Evolutionary conservation across 1,140 invertebrate genomes (phyloP), one percentile per base, ranked within the genome.

Genomic region (Bombus ignitus): DNA sequence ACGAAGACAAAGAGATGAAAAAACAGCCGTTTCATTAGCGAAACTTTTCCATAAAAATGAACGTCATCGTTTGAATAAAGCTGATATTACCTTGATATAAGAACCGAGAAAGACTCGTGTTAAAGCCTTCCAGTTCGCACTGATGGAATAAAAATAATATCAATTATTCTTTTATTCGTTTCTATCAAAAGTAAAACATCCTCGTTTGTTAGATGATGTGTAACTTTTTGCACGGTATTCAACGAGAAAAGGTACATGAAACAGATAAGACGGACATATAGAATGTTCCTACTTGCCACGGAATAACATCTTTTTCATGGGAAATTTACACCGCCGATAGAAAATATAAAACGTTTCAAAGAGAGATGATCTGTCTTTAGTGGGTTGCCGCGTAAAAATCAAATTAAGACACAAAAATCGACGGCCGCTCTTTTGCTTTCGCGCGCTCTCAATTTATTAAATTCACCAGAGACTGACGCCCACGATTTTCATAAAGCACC

Each of bases 401-500:
- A 25, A 76, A 76, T 83, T 76, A 39, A 75, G 28, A 76, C 8
- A 5, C 35, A 37, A 76, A 76, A 76, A 68, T 57, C 3, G 4
- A 37, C 66, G 1, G 42, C 37, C 3, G 15, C 10, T 35, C 53
- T 73, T 47, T 73, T 28, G 25, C 37, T 25, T 87, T 35, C n/a
- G 15, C 15, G 37, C 72, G 42, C 25, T 62, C 32, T 18, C 8
- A 44, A n/a, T 82, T 22, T 57, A 80, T 76, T 87, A 88, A 87
- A 68, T 75, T 37, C 57, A 18, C 10, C n/a, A 18, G 44, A 25
- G 35, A 28, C 39, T 37, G 62, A 37, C 80, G 81, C 28, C 59
- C 32, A 68, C 62, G 76, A 85, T 81, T 88, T 85, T 85, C 78
- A 62, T 81, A 81, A 42, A 82, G 62, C 42, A 37, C 59, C 74